Evolutionary conservation across 2,113 vertebrate genomes (phyloP).

Genomic region (Pteronura brasiliensis): DNA sequence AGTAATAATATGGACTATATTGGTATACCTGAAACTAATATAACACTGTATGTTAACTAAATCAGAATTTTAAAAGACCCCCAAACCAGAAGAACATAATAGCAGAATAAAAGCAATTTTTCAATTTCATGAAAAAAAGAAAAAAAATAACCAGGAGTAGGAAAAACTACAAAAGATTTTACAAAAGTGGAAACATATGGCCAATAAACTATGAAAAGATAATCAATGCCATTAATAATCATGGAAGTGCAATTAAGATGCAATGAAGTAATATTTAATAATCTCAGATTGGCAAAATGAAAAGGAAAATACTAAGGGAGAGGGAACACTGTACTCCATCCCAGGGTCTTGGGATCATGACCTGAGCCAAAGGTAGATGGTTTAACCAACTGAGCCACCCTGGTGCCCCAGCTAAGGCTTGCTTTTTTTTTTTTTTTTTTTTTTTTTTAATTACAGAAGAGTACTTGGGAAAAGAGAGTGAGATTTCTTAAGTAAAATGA

Average conservation of each 20-base stretch:
- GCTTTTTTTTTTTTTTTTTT: not conserved
- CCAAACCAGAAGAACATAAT: not conserved
- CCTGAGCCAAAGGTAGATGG: not conserved
- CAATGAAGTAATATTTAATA: not conserved
- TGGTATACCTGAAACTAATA: not conserved
- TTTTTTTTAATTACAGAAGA: not conserved
- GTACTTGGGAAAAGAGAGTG: conserved; percentile 23
- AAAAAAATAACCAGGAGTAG: not conserved
- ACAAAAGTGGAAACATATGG: not conserved
- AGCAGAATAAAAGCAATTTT: not conserved
- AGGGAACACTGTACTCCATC: not conserved
- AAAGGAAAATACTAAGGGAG: not conserved
- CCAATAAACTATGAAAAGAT: not conserved
- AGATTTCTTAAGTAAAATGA: conserved; percentile 25
- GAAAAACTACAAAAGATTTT: conserved; percentile 6
- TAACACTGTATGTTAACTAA: not conserved
- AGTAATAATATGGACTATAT: not conserved
- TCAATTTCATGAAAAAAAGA: not conserved
- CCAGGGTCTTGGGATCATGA: not conserved
- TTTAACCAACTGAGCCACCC: not conserved
- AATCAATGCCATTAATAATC: not conserved
- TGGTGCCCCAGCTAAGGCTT: not conserved
- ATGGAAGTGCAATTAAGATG: not conserved
- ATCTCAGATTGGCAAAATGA: not conserved
- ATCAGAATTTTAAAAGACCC: not conserved